These are phyloP conservation scores for Xenopus borealis DNA, from an alignment of 2,113 vertebrate species.

Conservation along the genomic window DNA sequence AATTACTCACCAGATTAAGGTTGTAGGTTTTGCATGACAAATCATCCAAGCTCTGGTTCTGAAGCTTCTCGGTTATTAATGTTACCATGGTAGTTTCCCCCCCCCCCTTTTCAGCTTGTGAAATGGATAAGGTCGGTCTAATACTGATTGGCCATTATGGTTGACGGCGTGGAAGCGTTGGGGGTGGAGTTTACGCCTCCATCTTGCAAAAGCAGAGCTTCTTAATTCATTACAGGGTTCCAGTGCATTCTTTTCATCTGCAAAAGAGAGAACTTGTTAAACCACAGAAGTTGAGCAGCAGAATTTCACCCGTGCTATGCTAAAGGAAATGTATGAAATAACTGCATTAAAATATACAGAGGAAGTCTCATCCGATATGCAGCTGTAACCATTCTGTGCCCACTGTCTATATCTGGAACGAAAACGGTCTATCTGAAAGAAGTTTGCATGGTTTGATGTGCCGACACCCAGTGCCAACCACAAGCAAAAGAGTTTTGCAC, in stretches of 20 bases:
- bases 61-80: constrained; percentile 74
- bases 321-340: too few relatives aligned
- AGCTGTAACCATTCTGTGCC: too few relatives aligned
- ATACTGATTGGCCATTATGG: constrained; percentile 52
- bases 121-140: constrained; percentile 49
- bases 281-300: background rate
- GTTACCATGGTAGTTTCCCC: constrained; percentile 65
- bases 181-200: constrained; percentile 48
- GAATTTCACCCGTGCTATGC: too few relatives aligned
- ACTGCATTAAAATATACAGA: too few relatives aligned
- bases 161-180: background rate
- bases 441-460: too few relatives aligned
- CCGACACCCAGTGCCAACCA: too few relatives aligned
- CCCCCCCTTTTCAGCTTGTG: constrained; percentile 50
- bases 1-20: constrained; percentile 63
- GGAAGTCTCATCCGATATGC: too few relatives aligned
- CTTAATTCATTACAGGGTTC: constrained; percentile 26
- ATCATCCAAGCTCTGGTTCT: constrained; percentile 73
- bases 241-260: constrained; percentile 29
- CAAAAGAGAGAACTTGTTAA: constrained; percentile 9
- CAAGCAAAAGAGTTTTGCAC: too few relatives aligned
- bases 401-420: too few relatives aligned
- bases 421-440: too few relatives aligned
- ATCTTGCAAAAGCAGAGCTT: background rate
- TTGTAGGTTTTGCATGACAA: constrained; percentile 59